Evolutionary conservation across 2,888 invertebrate genomes (phyloP).

Genomic region (Pinctada fucata): DNA sequence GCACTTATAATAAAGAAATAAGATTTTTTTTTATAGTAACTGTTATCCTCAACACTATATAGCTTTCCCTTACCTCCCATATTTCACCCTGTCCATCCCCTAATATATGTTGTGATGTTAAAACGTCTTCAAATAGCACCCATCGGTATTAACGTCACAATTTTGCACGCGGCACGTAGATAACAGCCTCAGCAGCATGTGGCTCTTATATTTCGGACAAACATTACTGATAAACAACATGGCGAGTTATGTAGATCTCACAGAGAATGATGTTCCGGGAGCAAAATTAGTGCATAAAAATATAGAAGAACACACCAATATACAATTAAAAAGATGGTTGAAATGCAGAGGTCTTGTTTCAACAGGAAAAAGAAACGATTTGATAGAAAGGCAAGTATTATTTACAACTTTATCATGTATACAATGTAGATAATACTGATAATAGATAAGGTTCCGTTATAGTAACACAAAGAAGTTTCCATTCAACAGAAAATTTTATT

Average conservation of each 20-base stretch:
- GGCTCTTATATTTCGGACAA: neutral
- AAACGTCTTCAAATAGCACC: neutral
- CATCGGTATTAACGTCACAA: neutral
- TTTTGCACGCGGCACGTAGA: neutral
- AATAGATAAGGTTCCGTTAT: too few relatives aligned
- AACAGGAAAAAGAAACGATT: constrained; percentile 4
- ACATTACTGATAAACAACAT: neutral
- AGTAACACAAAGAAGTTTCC: too few relatives aligned
- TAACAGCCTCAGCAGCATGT: too few relatives aligned
- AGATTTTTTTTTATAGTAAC: too few relatives aligned
- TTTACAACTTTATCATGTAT: too few relatives aligned
- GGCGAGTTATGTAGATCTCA: neutral
- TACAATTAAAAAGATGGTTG: constrained; percentile 11
- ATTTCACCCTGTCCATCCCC: too few relatives aligned
- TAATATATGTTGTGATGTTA: too few relatives aligned
- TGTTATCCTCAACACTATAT: too few relatives aligned
- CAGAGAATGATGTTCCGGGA: constrained; percentile 17
- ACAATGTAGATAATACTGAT: too few relatives aligned
- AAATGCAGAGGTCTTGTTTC: constrained; percentile 5
- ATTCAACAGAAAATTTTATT: too few relatives aligned
- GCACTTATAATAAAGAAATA: too few relatives aligned
- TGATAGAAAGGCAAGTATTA: constrained; percentile 4
- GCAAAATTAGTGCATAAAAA: constrained; percentile 2
- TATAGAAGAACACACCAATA: constrained; percentile 16
- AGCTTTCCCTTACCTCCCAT: too few relatives aligned